Conservation (phyloP, 2,888 invertebrate species). For the Galeopsomyia nigrocyanea region DNA sequence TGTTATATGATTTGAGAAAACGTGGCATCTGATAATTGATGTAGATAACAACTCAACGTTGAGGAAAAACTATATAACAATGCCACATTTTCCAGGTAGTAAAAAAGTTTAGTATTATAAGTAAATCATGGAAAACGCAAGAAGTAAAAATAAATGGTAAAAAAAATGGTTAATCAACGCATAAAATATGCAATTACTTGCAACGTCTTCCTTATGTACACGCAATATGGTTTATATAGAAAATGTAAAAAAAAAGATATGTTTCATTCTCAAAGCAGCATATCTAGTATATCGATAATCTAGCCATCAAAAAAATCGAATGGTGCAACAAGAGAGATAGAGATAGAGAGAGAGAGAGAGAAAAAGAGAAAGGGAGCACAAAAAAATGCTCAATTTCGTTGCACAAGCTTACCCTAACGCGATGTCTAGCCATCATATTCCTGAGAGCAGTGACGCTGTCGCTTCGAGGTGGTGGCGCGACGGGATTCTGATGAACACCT, state of each 20-base stretch:
- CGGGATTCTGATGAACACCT: constrained; percentile 58
- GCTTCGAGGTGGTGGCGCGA: constrained; percentile 67
- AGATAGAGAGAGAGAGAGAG: background rate
- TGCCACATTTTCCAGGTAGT: too few relatives aligned
- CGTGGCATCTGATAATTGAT: too few relatives aligned
- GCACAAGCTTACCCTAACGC: constrained; percentile 60
- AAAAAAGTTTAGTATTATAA: constrained; percentile 14
- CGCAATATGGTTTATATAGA: constrained; percentile 8
- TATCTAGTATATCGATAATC: constrained; percentile 13
- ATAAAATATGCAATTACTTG: constrained; percentile 10
- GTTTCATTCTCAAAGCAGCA: constrained; percentile 36
- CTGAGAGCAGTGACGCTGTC: constrained; percentile 67
- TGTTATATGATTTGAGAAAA: background rate
- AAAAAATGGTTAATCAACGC: constrained; percentile 9
- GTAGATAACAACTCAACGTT: too few relatives aligned
- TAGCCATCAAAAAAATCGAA: constrained; percentile 23
- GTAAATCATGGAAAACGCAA: constrained; percentile 26
- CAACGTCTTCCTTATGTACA: constrained; percentile 19
- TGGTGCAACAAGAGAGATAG: background rate
- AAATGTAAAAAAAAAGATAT: constrained; percentile 8
- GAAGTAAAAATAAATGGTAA: background rate
- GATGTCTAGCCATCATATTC: constrained; percentile 65
- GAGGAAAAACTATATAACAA: too few relatives aligned
- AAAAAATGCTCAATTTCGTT: background rate
- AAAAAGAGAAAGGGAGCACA: background rate